A percentile compares a stretch with the other conserved stretches of the same genome.
These are phyloP conservation scores for Antigone vipio DNA, from an alignment of 2,113 vertebrate genomes.

Conservation along the genomic window DNA sequence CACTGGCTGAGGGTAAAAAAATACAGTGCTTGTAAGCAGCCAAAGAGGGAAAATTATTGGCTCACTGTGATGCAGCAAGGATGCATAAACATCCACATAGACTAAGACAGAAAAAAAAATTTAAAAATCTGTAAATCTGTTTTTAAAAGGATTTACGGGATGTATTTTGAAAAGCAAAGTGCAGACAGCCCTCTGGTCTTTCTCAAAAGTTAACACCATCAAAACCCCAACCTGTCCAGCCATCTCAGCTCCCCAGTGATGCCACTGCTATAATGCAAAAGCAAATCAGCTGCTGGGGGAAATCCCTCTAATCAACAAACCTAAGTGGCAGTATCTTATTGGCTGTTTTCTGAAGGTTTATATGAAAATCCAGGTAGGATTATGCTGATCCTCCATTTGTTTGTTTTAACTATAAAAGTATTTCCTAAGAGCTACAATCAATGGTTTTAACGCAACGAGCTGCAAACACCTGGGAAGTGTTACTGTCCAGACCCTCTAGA, in stretches of 20 bases:
- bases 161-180: slow-evolving; percentile 9
- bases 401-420: not conserved
- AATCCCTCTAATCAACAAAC: not conserved
- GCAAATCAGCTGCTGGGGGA: slow-evolving; percentile 4
- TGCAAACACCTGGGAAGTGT: not conserved
- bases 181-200: slow-evolving; percentile 11
- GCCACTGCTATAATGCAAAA: not conserved
- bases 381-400: not conserved
- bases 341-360: slow-evolving; percentile 28
- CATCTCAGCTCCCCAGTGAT: not conserved
- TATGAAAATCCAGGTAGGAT: slow-evolving; percentile 7
- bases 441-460: not conserved
- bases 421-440: not conserved
- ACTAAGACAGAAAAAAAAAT: not conserved
- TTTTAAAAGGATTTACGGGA: not conserved
- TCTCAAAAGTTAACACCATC: slow-evolving; percentile 17
- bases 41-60: slow-evolving; percentile 21
- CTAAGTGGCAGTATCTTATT: not conserved
- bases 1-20: not conserved
- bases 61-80: not conserved
- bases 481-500: not conserved
- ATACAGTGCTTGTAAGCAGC: not conserved
- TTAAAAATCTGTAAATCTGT: not conserved
- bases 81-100: not conserved
- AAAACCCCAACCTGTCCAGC: not conserved